Conservation (phyloP, 1,140 invertebrate species). For the Apis laboriosa region DNA sequence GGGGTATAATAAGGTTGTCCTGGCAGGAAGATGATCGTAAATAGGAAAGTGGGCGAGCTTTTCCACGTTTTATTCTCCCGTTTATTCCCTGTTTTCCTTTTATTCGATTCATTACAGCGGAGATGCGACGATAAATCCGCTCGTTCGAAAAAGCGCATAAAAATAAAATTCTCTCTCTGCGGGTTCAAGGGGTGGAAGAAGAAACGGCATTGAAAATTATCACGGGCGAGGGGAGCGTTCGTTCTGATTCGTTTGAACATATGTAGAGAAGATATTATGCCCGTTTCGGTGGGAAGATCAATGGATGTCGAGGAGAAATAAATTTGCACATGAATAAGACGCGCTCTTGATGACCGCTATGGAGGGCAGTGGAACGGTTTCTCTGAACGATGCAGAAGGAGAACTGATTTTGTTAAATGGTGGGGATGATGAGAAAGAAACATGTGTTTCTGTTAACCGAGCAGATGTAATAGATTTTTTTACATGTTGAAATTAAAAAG, state of each 20-base stretch:
- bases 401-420: not conserved
- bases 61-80: constrained; percentile 32
- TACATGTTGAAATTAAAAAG: not conserved
- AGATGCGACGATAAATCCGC: constrained; percentile 17
- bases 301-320: constrained; percentile 15
- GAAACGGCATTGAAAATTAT: constrained; percentile 20
- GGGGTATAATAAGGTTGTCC: too few relatives aligned
- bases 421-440: not conserved
- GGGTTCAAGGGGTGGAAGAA: not conserved
- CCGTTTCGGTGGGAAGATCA: not conserved
- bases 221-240: not conserved
- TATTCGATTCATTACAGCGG: constrained; percentile 37
- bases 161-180: not conserved
- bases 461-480: not conserved
- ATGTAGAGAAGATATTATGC: not conserved
- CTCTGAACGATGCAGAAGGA: not conserved
- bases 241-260: constrained; percentile 4
- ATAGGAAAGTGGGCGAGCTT: constrained; percentile 6
- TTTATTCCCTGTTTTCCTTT: not conserved
- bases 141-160: constrained; percentile 22
- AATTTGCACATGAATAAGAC: constrained; percentile 32
- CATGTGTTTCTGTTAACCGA: not conserved
- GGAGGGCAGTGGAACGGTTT: constrained; percentile 14
- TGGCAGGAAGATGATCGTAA: constrained; percentile 24
- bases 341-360: not conserved